phyloP scores from a whole-genome alignment of 2,888 invertebrate genomes.

The Chaetogeoica ovagalla region DNA sequence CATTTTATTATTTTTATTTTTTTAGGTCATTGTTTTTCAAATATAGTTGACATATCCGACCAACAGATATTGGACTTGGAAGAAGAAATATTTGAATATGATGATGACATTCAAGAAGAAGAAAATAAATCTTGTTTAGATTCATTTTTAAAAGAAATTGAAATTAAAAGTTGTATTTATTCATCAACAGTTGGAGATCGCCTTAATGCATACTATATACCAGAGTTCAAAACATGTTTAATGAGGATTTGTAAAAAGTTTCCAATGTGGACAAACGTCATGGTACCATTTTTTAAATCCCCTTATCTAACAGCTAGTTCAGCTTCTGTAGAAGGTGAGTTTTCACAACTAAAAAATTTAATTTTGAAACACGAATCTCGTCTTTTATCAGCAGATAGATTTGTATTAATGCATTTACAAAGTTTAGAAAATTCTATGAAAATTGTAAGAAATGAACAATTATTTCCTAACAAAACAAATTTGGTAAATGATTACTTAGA shows the following conservation, averaged over 20 bases:
- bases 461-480: background rate
- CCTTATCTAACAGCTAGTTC: background rate
- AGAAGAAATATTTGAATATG: background rate
- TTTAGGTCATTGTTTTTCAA: slow-evolving; percentile 6
- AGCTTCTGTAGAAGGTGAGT: background rate
- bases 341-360: background rate
- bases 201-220: background rate
- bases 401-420: background rate
- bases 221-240: background rate
- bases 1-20: background rate
- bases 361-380: slow-evolving; percentile 12
- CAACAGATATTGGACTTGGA: background rate
- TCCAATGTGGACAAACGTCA: too few relatives aligned
- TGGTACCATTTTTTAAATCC: background rate
- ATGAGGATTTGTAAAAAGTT: slow-evolving; percentile 8
- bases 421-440: background rate
- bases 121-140: background rate
- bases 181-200: background rate
- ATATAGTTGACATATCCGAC: slow-evolving; percentile 6
- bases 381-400: background rate
- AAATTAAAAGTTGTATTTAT: background rate
- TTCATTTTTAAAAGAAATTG: slow-evolving; percentile 1
- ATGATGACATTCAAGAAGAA: background rate
- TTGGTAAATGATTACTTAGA: background rate
- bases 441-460: background rate